Base-by-base conservation (phyloP, 2,888 invertebrate genomes). In the Stenichneumon culpator region DNA sequence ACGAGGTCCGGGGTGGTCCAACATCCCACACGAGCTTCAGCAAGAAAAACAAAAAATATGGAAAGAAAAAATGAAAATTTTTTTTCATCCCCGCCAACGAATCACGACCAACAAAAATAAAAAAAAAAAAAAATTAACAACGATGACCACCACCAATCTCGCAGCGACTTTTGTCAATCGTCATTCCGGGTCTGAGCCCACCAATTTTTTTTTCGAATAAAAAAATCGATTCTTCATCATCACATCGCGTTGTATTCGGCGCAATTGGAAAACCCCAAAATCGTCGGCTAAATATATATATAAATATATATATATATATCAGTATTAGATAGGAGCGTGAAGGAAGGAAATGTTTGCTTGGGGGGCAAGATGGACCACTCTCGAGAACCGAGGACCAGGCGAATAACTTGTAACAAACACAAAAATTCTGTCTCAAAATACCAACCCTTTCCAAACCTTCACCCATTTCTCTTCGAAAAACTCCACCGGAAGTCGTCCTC, bases 1-100 rank as follows among this genome's bases (percentile, higher is more conserved):
- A 69, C 83, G 85, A 82, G 91, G 88, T 91, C 88, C 90, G 87
- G 87, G 90, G 86, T 89, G 90, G 90, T 89, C 89, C 86, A 75
- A 60, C 60, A 75, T 79, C 79, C 86, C 39, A 39, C 77, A 50
- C 77, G 79, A 81, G 69, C 81, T 16, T 81, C 68, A 68, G 36
- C 52, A 74, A 72, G 44, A 44, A 60, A 54, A 11, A 44, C 2
- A 14, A 2, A 44, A 19, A 44, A 69, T 44, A 57, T 52, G 50
- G 28, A 77, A 50, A 52, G 52, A 63, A 14, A 68, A 50, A 67
- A 25, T 25, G 2, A 5, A 67, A 74, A 0, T 36, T 36, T 44
- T 44, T 44, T 44, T 44, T 72, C 73, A 72, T 80, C 73, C 65
- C 36, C 47, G 60, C 47, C 73, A 50, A 63, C 74, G 77, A 83